Conservation (phyloP, 2,113 vertebrate genomes). For the Tupaia tana region DNA sequence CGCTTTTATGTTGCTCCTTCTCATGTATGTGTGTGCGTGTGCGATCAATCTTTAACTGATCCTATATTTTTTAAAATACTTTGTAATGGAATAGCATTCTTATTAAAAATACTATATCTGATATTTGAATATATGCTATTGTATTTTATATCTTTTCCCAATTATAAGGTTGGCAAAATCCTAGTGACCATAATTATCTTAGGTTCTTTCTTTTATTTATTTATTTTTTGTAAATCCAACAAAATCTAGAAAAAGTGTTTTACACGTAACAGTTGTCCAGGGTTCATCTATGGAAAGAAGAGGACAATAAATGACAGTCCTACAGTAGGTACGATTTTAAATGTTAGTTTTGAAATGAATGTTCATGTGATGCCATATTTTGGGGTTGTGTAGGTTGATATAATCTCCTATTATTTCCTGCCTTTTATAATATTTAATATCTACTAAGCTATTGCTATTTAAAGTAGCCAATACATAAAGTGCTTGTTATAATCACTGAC, state of each 20-base stretch:
- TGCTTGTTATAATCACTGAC: background rate
- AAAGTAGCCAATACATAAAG: background rate
- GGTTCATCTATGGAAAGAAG: background rate
- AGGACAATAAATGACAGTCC: background rate
- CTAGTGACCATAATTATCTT: background rate
- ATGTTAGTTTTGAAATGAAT: conserved; percentile 6
- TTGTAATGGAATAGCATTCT: background rate
- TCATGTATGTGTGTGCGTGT: too few relatives aligned
- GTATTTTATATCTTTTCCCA: background rate
- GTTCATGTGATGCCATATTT: background rate
- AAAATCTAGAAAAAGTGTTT: background rate
- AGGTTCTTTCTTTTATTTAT: too few relatives aligned
- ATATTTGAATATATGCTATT: background rate
- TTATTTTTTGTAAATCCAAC: conserved; percentile 24
- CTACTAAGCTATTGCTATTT: background rate
- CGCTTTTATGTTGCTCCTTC: too few relatives aligned
- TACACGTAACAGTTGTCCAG: background rate
- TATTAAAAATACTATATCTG: background rate
- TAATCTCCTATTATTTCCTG: background rate
- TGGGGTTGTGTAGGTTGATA: background rate
- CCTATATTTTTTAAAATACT: conserved; percentile 22
- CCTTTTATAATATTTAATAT: background rate
- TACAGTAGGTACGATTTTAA: conserved; percentile 21
- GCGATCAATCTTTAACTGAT: background rate
- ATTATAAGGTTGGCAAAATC: background rate